These are phyloP conservation scores for Hydrotaea diabolus DNA, from an alignment of 2,888 invertebrate genomes.

Conservation along the genomic window DNA sequence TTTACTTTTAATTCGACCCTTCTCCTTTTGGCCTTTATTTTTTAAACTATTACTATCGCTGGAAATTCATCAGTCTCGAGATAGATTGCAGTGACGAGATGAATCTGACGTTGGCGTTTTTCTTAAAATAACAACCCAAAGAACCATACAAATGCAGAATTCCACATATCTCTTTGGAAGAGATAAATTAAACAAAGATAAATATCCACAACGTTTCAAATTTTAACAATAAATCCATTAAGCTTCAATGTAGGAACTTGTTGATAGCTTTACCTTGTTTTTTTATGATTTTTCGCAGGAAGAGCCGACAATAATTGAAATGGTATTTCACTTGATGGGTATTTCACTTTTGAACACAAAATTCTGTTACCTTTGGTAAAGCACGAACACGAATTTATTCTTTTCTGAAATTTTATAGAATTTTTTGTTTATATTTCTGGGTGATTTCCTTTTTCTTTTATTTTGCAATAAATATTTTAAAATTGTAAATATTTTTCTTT, in stretches of 20 bases:
- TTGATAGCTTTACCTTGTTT: slow-evolving; percentile 26
- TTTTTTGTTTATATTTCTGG: slow-evolving; percentile 24
- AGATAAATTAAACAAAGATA: no score
- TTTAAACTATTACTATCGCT: no score
- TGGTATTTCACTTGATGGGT: neutral
- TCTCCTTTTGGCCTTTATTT: no score
- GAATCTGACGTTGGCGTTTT: no score
- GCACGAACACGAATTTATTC: neutral
- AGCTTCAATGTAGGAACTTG: neutral
- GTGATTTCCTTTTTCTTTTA: slow-evolving; percentile 24
- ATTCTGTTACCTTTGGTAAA: no score
- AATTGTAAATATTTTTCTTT: neutral
- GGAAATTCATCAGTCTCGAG: no score
- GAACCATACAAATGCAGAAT: no score
- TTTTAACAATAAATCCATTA: neutral
- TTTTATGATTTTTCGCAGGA: neutral
- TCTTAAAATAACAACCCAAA: no score
- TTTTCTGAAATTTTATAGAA: neutral
- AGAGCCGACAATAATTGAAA: neutral
- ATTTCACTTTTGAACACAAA: neutral
- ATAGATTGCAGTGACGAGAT: no score
- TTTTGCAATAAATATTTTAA: neutral
- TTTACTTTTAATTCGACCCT: no score
- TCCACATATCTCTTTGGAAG: no score
- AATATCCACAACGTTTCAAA: no score